Conservation (phyloP, 2,113 vertebrate genomes). For the Psettodes erumei region DNA sequence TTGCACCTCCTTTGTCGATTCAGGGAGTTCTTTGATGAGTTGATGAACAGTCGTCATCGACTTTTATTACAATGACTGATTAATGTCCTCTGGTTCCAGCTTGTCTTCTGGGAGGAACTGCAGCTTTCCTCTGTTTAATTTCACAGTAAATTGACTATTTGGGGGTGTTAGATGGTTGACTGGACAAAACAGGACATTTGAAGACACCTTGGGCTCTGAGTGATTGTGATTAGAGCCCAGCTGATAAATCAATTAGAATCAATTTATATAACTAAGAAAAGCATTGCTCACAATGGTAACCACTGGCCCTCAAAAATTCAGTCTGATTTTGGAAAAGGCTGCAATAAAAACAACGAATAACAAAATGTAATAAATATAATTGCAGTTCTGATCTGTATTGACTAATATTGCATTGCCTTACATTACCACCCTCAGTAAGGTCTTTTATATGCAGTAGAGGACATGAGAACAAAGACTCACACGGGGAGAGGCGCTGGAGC, state of each 20-base stretch:
- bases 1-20: background rate
- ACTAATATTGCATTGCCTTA: background rate
- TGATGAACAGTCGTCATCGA: background rate
- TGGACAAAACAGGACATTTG: background rate
- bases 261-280: background rate
- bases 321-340: background rate
- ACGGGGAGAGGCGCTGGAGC: conserved; percentile 18
- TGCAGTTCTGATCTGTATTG: background rate
- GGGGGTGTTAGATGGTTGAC: background rate
- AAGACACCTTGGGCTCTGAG: background rate
- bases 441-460: conserved; percentile 32
- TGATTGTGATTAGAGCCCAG: background rate
- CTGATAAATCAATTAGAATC: background rate
- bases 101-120: background rate
- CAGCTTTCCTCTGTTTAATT: background rate
- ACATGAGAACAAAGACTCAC: conserved; percentile 51
- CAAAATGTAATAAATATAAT: background rate
- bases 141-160: background rate
- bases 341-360: background rate
- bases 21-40: background rate
- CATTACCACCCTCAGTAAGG: conserved; percentile 7
- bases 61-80: background rate
- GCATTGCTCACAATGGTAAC: background rate
- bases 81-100: background rate
- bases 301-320: background rate